Evolutionary conservation across 2,888 invertebrate genomes (phyloP), one percentile per base, ranked within the genome.

Genomic region (Entomobrya proxima): DNA sequence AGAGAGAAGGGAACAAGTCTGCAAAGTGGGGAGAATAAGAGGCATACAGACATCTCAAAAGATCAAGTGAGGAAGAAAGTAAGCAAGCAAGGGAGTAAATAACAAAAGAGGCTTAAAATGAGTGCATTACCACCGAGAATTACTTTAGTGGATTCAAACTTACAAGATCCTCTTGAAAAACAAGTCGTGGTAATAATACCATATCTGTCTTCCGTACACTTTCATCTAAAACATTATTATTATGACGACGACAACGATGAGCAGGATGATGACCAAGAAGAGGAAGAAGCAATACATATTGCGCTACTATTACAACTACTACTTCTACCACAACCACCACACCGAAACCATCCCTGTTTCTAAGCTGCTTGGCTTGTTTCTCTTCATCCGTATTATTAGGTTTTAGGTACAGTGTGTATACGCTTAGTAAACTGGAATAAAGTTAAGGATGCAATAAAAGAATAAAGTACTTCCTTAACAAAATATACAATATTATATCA

Each of bases 381-480:
- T n/a, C n/a, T n/a, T n/a, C n/a, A n/a, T n/a, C n/a, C n/a, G n/a
- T n/a, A n/a, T n/a, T n/a, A n/a, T n/a, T n/a, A n/a, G n/a, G n/a
- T n/a, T n/a, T n/a, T n/a, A n/a, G n/a, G n/a, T n/a, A n/a, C n/a
- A n/a, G n/a, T n/a, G n/a, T n/a, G n/a, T n/a, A n/a, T n/a, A n/a
- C n/a, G n/a, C n/a, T n/a, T n/a, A 37, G 37, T 7, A 11, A 37
- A 37, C 6, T 7, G 11, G 40, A 67, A 21, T 2, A 30, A n/a
- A 32, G 61, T 84, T 76, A 83, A 77, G 84, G 84, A 84, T 84
- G 84, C 69, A 77, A 84, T 84, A 84, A 84, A 84, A 77, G 84
- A 64, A 76, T 83, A 52, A 83, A 83, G 67, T 83, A 76, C 76
- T 83, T 83, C 83, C 83, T 83, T 27, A 67, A 30, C 27, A 40